A percentile compares a stretch with the other conserved stretches of the same genome.
phyloP scores from a whole-genome alignment of 2,113 vertebrate species.

The Eurypyga helias region DNA sequence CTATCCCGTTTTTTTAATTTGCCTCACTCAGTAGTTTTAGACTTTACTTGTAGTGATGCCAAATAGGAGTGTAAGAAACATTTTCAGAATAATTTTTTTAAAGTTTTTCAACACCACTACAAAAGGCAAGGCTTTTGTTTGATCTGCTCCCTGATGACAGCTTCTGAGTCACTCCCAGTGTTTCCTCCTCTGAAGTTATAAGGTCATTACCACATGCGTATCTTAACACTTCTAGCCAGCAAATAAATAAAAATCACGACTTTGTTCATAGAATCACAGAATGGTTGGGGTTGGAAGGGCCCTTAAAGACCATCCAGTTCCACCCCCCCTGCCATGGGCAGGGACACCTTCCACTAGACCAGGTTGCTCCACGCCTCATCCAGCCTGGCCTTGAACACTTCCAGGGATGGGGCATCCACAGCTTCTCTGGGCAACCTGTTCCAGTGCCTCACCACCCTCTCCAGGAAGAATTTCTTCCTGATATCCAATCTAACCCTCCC shows the following conservation, averaged over 20 bases:
- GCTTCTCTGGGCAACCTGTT: too few relatives aligned
- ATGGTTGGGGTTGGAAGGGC: too few relatives aligned
- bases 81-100: not conserved
- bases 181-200: not conserved
- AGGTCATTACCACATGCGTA: not conserved
- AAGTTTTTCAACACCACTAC: not conserved
- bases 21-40: not conserved
- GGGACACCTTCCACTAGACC: too few relatives aligned
- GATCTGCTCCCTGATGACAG: not conserved
- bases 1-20: not conserved
- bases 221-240: not conserved
- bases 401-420: too few relatives aligned
- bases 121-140: not conserved
- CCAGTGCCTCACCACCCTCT: too few relatives aligned
- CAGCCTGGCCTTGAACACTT: too few relatives aligned
- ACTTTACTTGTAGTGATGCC: not conserved
- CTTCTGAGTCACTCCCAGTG: not conserved
- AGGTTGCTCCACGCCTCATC: too few relatives aligned
- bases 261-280: too few relatives aligned
- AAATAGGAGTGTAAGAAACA: not conserved
- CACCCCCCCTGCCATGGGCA: too few relatives aligned
- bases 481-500: too few relatives aligned
- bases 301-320: too few relatives aligned
- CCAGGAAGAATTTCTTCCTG: too few relatives aligned
- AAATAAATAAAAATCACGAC: not conserved